Percentiles rank a stretch among this genome's conserved stretches.
Evolutionary conservation across 2,888 invertebrate species (phyloP).

Genomic region (Drosophila diplacantha): DNA sequence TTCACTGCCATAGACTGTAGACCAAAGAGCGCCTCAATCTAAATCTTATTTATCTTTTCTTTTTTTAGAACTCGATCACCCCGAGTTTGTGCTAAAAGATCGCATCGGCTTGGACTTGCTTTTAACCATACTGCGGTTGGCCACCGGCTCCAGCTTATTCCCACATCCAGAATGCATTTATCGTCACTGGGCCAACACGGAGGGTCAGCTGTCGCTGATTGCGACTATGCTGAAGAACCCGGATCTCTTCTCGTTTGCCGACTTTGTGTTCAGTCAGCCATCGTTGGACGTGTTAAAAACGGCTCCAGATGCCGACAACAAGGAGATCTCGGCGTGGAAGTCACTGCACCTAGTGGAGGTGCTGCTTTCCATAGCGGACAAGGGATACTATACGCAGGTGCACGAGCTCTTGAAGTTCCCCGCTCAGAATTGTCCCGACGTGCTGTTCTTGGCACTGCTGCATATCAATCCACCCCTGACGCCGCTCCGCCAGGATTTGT

Average conservation of each 20-base stretch:
- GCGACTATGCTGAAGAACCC: slow-evolving; percentile 91
- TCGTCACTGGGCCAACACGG: slow-evolving; percentile 94
- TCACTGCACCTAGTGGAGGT: slow-evolving; percentile 94
- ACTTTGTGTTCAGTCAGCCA: slow-evolving; percentile 92
- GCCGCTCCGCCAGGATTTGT: slow-evolving; percentile 89
- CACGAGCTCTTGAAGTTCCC: slow-evolving; percentile 93
- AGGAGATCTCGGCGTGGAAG: slow-evolving; percentile 95
- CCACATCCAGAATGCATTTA: slow-evolving; percentile 92
- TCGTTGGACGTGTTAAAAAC: slow-evolving; percentile 93
- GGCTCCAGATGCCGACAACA: slow-evolving; percentile 95
- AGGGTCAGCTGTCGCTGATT: slow-evolving; percentile 94
- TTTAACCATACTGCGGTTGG: slow-evolving; percentile 88
- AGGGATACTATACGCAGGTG: slow-evolving; percentile 89
- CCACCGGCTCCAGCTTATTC: slow-evolving; percentile 88
- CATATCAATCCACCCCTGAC: slow-evolving; percentile 91
- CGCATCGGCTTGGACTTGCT: slow-evolving; percentile 89
- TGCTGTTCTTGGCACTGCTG: slow-evolving; percentile 91
- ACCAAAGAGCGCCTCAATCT: background rate
- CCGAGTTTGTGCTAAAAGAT: slow-evolving; percentile 92
- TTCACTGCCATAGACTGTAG: background rate
- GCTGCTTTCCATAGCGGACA: slow-evolving; percentile 90
- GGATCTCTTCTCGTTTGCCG: slow-evolving; percentile 96
- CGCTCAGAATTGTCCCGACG: slow-evolving; percentile 95
- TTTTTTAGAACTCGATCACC: slow-evolving; percentile 84
- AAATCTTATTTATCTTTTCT: background rate